Percentiles rank a stretch among this genome's conserved stretches.
Conservation (phyloP, 64 coral and sea anemone species). For the Actinia equina region DNA sequence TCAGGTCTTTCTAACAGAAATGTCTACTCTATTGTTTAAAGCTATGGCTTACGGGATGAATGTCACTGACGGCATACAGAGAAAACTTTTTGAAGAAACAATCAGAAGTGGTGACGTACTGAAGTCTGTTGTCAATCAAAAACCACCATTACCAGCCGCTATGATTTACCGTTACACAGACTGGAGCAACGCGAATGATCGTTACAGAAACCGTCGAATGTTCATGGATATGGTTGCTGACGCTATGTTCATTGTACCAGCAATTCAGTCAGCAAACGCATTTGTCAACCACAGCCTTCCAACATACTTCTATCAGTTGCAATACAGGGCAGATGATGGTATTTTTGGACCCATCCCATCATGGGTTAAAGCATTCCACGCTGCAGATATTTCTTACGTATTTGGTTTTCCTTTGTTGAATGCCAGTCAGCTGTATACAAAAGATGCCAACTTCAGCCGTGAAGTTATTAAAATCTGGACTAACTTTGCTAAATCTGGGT, state of each 20-base stretch:
- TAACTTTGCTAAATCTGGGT: conserved; percentile 58
- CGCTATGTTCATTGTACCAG: conserved; percentile 14
- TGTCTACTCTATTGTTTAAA: background rate
- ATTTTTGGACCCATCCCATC: conserved; percentile 12
- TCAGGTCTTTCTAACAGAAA: background rate
- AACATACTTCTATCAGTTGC: conserved; percentile 49
- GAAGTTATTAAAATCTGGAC: conserved; percentile 30
- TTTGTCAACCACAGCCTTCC: conserved; percentile 6
- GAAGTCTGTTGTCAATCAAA: background rate
- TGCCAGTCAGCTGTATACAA: background rate
- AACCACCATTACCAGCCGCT: background rate
- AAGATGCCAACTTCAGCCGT: conserved; percentile 34
- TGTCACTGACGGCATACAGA: conserved; percentile 37
- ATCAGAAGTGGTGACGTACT: background rate
- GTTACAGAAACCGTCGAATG: conserved; percentile 17
- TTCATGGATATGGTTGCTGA: conserved; percentile 46
- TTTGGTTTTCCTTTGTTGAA: conserved; percentile 34
- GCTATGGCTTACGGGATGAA: background rate
- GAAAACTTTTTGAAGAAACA: conserved; percentile 6
- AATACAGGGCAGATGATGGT: background rate
- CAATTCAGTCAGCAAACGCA: conserved; percentile 7
- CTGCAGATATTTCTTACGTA: conserved; percentile 38
- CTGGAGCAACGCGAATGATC: conserved; percentile 46
- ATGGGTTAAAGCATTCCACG: conserved; percentile 52
- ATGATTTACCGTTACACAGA: conserved; percentile 68